Evolutionary conservation across 2,888 invertebrate genomes (phyloP).

Genomic region (Lasioglossum malachurum): DNA sequence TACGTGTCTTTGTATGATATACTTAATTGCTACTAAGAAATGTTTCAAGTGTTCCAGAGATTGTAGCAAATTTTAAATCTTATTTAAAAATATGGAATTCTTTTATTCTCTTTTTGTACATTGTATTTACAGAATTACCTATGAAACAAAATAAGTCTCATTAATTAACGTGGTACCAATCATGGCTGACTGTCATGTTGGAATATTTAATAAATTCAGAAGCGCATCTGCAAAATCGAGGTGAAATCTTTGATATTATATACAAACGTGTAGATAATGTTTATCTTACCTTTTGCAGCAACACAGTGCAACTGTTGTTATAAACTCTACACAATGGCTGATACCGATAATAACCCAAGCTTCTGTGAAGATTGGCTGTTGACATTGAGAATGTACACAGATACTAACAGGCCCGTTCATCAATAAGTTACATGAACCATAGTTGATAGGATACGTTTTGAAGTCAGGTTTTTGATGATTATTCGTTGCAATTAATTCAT

Average conservation of each 20-base stretch:
- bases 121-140: conserved; percentile 63
- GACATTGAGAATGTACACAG: conserved; percentile 76
- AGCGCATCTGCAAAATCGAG: conserved; percentile 76
- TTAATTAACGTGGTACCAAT: conserved; percentile 71
- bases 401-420: conserved; percentile 79
- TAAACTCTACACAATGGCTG: conserved; percentile 60
- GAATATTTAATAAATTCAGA: conserved; percentile 70
- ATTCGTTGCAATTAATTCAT: conserved; percentile 39
- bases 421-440: conserved; percentile 74
- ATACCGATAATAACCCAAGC: conserved; percentile 78
- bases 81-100: conserved; percentile 37
- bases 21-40: conserved; percentile 16
- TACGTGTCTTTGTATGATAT: conserved; percentile 25
- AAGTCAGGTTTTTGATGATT: conserved; percentile 46
- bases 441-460: conserved; percentile 51
- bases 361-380: conserved; percentile 81
- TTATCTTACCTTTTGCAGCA: conserved; percentile 78
- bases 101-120: conserved; percentile 60
- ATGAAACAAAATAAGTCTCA: conserved; percentile 37
- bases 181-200: conserved; percentile 65
- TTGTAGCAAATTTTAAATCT: conserved; percentile 25
- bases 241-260: conserved; percentile 37
- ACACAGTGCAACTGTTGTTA: conserved; percentile 75
- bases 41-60: conserved; percentile 22
- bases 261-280: conserved; percentile 32